Percentiles rank a stretch among this genome's conserved stretches.
Evolutionary conservation across 2,888 invertebrate genomes (phyloP).

Genomic region (Acanthopleura granulata): DNA sequence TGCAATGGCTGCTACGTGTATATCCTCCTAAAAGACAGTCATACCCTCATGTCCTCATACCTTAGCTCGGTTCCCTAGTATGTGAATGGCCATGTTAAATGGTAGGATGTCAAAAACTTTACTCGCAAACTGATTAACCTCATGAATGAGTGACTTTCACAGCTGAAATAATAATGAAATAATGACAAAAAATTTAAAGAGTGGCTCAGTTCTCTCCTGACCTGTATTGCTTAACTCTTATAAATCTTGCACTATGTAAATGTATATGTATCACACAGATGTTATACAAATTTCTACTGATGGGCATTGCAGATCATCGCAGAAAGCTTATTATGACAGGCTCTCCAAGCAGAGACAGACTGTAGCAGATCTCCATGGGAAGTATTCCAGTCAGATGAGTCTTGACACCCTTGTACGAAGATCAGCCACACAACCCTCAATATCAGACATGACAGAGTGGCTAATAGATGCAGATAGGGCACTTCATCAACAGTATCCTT

Average conservation of each 20-base stretch:
- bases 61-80: too few relatives aligned
- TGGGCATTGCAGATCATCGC: conserved; percentile 31
- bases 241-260: too few relatives aligned
- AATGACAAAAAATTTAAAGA: too few relatives aligned
- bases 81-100: too few relatives aligned
- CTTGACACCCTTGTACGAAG: conserved; percentile 26
- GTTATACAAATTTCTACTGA: conserved; percentile 21
- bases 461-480: conserved; percentile 29
- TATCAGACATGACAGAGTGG: conserved; percentile 43
- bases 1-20: background rate
- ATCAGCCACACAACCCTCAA: conserved; percentile 34
- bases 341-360: conserved; percentile 33
- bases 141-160: too few relatives aligned
- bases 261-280: background rate
- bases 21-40: too few relatives aligned
- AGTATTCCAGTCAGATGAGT: conserved; percentile 23
- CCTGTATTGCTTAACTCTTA: too few relatives aligned
- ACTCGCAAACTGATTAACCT: too few relatives aligned
- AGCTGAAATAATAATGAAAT: too few relatives aligned
- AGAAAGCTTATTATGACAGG: conserved; percentile 30
- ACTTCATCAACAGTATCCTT: conserved; percentile 37
- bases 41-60: too few relatives aligned
- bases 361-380: conserved; percentile 29
- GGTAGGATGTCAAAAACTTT: too few relatives aligned
- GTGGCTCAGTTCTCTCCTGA: too few relatives aligned